Evolutionary conservation across 2,797 vertebrate species (phyloP).

Genomic region (Schizopygopsis pylzovi): DNA sequence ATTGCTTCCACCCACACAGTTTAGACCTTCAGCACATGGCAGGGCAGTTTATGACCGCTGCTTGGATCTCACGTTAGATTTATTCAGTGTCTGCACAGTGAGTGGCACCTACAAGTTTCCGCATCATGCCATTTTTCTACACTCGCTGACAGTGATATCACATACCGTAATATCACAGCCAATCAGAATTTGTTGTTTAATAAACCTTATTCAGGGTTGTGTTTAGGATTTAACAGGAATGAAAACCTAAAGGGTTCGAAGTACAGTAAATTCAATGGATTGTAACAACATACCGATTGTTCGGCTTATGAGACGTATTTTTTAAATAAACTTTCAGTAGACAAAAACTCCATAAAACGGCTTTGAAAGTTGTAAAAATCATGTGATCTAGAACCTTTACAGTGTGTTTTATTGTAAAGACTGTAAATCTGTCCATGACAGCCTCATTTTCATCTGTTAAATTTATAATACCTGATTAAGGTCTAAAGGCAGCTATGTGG

Average conservation of each 20-base stretch:
- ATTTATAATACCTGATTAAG: not conserved
- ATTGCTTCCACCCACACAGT: slow-evolving; percentile 40
- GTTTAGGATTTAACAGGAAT: not conserved
- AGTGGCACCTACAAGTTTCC: not conserved
- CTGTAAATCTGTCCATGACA: not conserved
- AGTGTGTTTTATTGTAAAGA: not conserved
- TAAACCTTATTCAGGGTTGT: not conserved
- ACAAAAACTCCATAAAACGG: not conserved
- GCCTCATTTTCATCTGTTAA: not conserved
- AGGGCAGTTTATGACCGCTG: not conserved
- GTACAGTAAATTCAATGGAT: not conserved
- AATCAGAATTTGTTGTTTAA: not conserved
- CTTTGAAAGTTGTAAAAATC: not conserved
- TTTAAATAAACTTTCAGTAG: not conserved
- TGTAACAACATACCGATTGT: not conserved
- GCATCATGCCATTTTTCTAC: not conserved
- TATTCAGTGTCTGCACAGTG: not conserved
- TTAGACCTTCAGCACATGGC: slow-evolving; percentile 20
- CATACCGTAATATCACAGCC: not conserved
- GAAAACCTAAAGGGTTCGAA: not conserved
- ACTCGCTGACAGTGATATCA: not conserved
- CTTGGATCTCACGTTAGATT: not conserved
- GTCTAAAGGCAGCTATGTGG: not conserved
- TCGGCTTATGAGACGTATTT: not conserved
- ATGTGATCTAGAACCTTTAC: not conserved